Evolutionary conservation across 1,140 invertebrate species (phyloP).

Genomic region (Temnothorax nylanderi): DNA sequence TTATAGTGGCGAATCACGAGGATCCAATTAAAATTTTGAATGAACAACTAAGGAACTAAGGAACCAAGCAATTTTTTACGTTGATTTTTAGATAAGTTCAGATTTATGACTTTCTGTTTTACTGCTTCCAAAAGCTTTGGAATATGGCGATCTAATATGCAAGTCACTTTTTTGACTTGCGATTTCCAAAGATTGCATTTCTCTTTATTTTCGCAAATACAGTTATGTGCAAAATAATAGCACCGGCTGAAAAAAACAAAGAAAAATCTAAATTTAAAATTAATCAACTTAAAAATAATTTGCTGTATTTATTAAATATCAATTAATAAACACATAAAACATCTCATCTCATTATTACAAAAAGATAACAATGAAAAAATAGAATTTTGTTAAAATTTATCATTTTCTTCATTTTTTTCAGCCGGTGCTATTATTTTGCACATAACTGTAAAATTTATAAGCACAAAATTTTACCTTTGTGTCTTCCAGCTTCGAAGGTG

Average conservation of each 20-base stretch:
- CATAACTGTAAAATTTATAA: background rate
- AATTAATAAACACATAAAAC: no score
- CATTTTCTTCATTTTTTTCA: no score
- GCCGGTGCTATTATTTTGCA: no score
- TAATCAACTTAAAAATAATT: no score
- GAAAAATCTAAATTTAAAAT: no score
- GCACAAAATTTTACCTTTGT: conserved; percentile 73
- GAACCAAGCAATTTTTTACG: background rate
- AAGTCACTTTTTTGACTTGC: background rate
- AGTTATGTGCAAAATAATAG: no score
- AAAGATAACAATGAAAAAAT: no score
- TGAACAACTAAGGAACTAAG: background rate
- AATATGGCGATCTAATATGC: background rate
- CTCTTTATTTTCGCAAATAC: background rate
- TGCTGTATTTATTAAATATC: no score
- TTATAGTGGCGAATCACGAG: background rate
- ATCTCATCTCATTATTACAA: no score
- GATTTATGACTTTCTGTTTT: background rate
- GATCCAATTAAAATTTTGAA: conserved; percentile 17
- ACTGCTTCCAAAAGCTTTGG: background rate
- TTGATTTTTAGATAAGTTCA: background rate
- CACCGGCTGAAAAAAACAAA: no score
- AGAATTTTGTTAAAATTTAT: no score
- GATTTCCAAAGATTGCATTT: conserved; percentile 11
- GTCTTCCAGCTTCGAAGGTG: conserved; percentile 72